phyloP scores from a whole-genome alignment of 2,888 invertebrate species.

The Elegia similella region DNA sequence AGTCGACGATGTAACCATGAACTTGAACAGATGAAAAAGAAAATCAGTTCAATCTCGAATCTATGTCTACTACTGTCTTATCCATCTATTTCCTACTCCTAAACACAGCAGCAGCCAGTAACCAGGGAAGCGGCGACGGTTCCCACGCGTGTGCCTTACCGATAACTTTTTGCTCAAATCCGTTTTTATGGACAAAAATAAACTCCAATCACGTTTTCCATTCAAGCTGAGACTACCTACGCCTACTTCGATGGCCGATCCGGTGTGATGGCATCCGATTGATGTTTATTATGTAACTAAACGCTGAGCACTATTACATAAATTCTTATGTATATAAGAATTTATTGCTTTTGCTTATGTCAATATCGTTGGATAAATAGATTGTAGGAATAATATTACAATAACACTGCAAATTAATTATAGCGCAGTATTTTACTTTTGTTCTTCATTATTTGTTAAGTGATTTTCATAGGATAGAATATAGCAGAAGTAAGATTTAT shows the following conservation, averaged over 20 bases:
- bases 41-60: not conserved
- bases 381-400: too few species aligned
- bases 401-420: too few species aligned
- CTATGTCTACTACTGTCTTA: conserved; percentile 25
- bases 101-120: conserved; percentile 34
- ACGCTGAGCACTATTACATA: too few species aligned
- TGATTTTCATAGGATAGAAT: too few species aligned
- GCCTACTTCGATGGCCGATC: conserved; percentile 37
- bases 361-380: too few species aligned
- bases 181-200: conserved; percentile 66
- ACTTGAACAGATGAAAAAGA: too few species aligned
- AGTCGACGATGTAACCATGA: too few species aligned
- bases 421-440: too few species aligned
- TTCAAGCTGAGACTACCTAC: conserved; percentile 51
- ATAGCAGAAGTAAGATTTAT: too few species aligned
- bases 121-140: conserved; percentile 37
- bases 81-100: conserved; percentile 35
- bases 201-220: conserved; percentile 74
- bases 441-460: too few species aligned
- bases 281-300: conserved; percentile 25
- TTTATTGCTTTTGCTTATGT: not conserved
- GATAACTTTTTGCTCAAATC: conserved; percentile 64
- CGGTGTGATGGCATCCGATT: conserved; percentile 29
- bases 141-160: conserved; percentile 80
- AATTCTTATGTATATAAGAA: not conserved